Percentiles rank a stretch among this genome's conserved stretches.
These are phyloP conservation scores for Hypanus sabinus DNA, from an alignment of 2,113 vertebrate genomes.

Conservation along the genomic window DNA sequence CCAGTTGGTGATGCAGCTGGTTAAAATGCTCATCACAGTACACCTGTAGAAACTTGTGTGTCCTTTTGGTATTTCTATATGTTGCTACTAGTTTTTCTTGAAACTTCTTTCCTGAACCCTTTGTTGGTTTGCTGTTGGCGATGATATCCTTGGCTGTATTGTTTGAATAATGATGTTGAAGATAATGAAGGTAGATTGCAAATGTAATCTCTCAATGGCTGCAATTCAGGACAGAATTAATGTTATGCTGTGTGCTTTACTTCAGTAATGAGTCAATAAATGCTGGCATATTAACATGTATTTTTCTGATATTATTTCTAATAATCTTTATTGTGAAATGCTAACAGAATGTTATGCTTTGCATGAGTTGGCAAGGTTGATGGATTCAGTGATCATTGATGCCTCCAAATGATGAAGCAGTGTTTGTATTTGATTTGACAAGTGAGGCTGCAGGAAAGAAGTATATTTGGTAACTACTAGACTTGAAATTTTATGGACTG, in stretches of 20 bases:
- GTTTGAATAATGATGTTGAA: background rate
- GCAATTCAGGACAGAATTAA: background rate
- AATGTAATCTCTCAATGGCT: background rate
- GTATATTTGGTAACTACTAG: conserved; percentile 4
- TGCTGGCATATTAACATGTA: background rate
- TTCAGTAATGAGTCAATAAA: background rate
- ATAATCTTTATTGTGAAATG: background rate
- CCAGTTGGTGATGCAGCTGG: no score
- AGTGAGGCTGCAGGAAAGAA: conserved; percentile 24
- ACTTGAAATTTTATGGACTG: conserved; percentile 31
- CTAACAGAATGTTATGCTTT: background rate
- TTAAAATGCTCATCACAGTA: no score
- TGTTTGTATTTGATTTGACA: conserved; percentile 34
- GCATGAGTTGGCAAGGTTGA: background rate
- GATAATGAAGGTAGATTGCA: background rate
- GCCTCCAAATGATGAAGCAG: conserved; percentile 27
- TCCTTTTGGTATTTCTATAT: background rate
- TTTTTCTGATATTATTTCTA: background rate
- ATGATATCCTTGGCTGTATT: background rate
- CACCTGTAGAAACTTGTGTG: background rate
- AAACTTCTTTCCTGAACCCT: background rate
- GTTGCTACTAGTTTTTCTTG: background rate
- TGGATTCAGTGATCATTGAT: conserved; percentile 24
- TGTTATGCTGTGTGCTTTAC: background rate
- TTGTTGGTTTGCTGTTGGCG: background rate